Percentiles rank a stretch among this genome's conserved stretches.
These are phyloP conservation scores for Gandaritis pyraliata DNA, from an alignment of 2,888 invertebrate species.

Conservation along the genomic window DNA sequence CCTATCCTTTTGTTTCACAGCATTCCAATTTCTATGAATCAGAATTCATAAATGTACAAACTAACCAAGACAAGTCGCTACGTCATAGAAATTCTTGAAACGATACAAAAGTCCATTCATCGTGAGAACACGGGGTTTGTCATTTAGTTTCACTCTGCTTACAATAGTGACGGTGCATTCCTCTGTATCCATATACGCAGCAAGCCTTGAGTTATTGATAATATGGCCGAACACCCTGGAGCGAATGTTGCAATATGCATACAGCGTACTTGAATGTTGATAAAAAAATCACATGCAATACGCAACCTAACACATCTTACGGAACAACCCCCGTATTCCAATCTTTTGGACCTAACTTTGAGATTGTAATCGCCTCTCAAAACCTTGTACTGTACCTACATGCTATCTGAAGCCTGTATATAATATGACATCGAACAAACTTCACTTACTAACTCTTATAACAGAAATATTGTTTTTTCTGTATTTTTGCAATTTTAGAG, in stretches of 20 bases:
- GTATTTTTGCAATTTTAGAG: background rate
- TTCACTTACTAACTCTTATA: background rate
- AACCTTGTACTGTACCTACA: slow-evolving; percentile 3
- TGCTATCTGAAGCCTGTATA: background rate
- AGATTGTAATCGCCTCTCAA: no score
- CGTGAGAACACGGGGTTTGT: slow-evolving; percentile 43
- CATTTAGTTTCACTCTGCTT: slow-evolving; percentile 21
- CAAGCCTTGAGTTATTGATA: slow-evolving; percentile 12
- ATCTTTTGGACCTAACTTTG: no score
- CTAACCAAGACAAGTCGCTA: background rate
- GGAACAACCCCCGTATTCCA: no score
- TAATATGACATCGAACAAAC: background rate
- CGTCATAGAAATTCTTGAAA: slow-evolving; percentile 41
- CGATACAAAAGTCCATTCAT: slow-evolving; percentile 42
- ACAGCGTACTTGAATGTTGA: background rate
- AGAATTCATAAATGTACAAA: slow-evolving; percentile 1
- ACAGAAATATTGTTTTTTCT: background rate
- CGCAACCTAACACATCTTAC: background rate
- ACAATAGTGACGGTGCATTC: slow-evolving; percentile 39
- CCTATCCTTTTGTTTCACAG: slow-evolving; percentile 11
- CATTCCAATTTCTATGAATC: slow-evolving; percentile 3
- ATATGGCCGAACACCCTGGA: slow-evolving; percentile 8
- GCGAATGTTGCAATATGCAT: background rate
- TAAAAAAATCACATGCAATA: slow-evolving; percentile 2
- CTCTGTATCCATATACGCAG: slow-evolving; percentile 16